These are phyloP conservation scores for Cheilosia pagana DNA, from an alignment of 2,888 invertebrate species.

Conservation along the genomic window DNA sequence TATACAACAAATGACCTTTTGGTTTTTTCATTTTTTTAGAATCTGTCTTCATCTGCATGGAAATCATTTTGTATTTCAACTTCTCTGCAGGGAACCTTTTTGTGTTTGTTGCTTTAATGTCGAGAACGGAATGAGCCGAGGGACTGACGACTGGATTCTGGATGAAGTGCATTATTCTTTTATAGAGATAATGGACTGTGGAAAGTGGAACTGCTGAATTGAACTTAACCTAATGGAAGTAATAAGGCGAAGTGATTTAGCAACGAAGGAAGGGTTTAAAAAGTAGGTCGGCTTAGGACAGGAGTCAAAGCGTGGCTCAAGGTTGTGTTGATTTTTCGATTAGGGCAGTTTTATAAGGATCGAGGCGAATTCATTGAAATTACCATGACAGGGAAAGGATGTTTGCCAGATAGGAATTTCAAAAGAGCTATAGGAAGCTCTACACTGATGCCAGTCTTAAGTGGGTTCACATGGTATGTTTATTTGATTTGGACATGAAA, in stretches of 20 bases:
- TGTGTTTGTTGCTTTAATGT: conserved; percentile 1
- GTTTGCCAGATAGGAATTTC: too few relatives aligned
- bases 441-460: too few relatives aligned
- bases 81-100: neutral
- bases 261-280: neutral
- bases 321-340: too few relatives aligned
- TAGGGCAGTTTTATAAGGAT: too few relatives aligned
- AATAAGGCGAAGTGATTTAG: neutral
- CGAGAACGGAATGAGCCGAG: neutral
- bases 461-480: too few relatives aligned
- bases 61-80: conserved; percentile 2
- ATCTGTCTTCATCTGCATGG: conserved; percentile 8
- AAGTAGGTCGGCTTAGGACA: too few relatives aligned
- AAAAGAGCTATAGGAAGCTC: too few relatives aligned
- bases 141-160: neutral
- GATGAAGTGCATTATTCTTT: conserved; percentile 19
- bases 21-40: neutral
- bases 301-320: too few relatives aligned
- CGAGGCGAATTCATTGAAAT: too few relatives aligned
- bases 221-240: conserved; percentile 8
- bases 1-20: conserved; percentile 20
- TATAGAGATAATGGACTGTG: conserved; percentile 4
- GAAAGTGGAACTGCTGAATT: neutral
- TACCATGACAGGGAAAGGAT: too few relatives aligned
- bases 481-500: too few relatives aligned